A percentile compares a stretch with the other conserved stretches of the same genome.
These are phyloP conservation scores for Epizoanthus fatuus DNA, from an alignment of 92 coral and sea anemone genomes.

Conservation along the genomic window DNA sequence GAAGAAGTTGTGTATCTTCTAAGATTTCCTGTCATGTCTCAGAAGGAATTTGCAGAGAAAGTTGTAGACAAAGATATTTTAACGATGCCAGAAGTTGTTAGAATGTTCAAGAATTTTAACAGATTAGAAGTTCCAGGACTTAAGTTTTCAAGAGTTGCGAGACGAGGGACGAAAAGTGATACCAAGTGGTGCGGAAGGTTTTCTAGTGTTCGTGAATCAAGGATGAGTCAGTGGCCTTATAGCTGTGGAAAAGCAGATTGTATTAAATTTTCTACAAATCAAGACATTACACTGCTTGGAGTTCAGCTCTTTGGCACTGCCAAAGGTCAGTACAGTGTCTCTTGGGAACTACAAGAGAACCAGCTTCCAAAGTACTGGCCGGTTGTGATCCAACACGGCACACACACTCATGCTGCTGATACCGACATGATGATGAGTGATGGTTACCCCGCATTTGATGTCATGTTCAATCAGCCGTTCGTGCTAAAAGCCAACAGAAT, in stretches of 20 bases:
- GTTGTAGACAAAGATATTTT: constrained; percentile 38
- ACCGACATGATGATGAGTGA: constrained; percentile 1
- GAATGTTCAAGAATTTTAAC: constrained; percentile 25
- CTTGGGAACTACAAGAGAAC: neutral
- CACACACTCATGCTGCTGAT: neutral
- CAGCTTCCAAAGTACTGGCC: neutral
- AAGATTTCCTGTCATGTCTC: constrained; percentile 51
- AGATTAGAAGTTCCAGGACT: constrained; percentile 10
- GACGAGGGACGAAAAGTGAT: neutral
- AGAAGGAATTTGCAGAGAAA: constrained; percentile 46
- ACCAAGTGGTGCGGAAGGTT: neutral
- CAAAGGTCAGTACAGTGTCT: neutral
- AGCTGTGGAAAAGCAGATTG: neutral
- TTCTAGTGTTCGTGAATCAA: neutral
- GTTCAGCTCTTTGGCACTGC: neutral
- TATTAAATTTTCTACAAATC: constrained; percentile 5
- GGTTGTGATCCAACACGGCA: neutral
- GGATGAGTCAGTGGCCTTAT: constrained; percentile 8
- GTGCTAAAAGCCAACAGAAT: constrained; percentile 4
- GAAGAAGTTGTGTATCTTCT: constrained; percentile 40
- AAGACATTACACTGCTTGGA: neutral
- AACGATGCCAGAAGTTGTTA: constrained; percentile 12
- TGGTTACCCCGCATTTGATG: constrained; percentile 17
- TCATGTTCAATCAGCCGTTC: constrained; percentile 8
- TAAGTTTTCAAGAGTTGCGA: neutral